Conservation (phyloP, 2,888 invertebrate species). For the Cosmia pyralina region DNA sequence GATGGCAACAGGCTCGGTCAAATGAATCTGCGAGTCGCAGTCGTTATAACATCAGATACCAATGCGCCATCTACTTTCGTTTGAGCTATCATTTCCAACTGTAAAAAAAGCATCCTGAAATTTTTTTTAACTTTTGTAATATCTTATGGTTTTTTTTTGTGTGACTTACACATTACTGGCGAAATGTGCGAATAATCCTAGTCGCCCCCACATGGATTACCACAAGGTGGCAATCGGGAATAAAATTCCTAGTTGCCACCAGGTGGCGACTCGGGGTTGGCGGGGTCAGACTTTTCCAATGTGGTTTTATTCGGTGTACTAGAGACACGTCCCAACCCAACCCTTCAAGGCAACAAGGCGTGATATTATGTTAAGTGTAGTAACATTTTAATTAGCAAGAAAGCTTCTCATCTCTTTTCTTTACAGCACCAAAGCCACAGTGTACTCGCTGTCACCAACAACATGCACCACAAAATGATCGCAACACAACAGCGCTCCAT, state of each 20-base stretch:
- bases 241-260: no score
- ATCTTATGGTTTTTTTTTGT: background rate
- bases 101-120: background rate
- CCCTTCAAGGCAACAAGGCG: no score
- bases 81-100: background rate
- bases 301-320: no score
- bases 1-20: background rate
- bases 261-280: no score
- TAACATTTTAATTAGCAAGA: background rate
- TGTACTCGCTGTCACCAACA: conserved; percentile 7
- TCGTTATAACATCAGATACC: background rate
- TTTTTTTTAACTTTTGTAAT: background rate
- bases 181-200: no score
- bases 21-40: background rate
- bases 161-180: no score
- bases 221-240: no score
- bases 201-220: no score
- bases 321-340: no score
- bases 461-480: conserved; percentile 15
- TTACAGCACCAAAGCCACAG: background rate
- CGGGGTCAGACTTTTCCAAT: no score
- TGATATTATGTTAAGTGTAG: no score
- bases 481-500: conserved; percentile 52
- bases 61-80: background rate
- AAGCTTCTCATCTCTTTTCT: background rate